Evolutionary conservation across 1,140 invertebrate genomes (phyloP).

Genomic region (Dolichoris vasculosae): DNA sequence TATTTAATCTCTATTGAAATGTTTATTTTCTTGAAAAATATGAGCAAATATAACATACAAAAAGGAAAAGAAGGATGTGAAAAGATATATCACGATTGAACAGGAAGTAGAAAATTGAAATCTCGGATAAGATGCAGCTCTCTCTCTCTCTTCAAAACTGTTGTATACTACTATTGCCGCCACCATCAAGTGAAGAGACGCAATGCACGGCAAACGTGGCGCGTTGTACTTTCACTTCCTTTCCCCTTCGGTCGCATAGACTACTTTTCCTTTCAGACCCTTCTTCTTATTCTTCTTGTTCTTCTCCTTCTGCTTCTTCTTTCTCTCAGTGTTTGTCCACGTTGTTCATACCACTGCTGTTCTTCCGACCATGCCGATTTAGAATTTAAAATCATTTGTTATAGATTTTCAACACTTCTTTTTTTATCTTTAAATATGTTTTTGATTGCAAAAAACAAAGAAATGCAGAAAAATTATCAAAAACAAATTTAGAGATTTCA

Average conservation of each 20-base stretch:
- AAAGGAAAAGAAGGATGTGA: slow-evolving; percentile 3
- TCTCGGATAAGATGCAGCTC: slow-evolving; percentile 64
- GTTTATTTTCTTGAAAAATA: no score
- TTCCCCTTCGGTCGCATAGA: slow-evolving; percentile 71
- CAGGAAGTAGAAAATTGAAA: slow-evolving; percentile 59
- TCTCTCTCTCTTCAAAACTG: not conserved
- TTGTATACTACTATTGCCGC: not conserved
- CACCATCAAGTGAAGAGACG: slow-evolving; percentile 30
- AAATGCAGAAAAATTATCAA: no score
- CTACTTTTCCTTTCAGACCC: slow-evolving; percentile 75
- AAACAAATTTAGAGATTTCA: no score
- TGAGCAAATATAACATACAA: no score
- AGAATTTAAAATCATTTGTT: slow-evolving; percentile 35
- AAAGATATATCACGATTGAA: not conserved
- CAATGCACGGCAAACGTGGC: slow-evolving; percentile 57
- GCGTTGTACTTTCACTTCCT: slow-evolving; percentile 74
- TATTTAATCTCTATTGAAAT: no score
- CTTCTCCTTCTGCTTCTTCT: slow-evolving; percentile 28
- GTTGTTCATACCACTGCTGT: not conserved
- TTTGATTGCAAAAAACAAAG: no score
- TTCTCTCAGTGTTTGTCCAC: not conserved
- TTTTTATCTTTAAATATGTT: no score
- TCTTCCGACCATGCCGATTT: not conserved
- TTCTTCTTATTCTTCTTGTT: slow-evolving; percentile 61
- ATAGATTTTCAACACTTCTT: not conserved